Percentiles rank a stretch among this genome's conserved stretches.
These are phyloP conservation scores for Xyrichtys novacula DNA, from an alignment of 2,797 vertebrate species.

Conservation along the genomic window DNA sequence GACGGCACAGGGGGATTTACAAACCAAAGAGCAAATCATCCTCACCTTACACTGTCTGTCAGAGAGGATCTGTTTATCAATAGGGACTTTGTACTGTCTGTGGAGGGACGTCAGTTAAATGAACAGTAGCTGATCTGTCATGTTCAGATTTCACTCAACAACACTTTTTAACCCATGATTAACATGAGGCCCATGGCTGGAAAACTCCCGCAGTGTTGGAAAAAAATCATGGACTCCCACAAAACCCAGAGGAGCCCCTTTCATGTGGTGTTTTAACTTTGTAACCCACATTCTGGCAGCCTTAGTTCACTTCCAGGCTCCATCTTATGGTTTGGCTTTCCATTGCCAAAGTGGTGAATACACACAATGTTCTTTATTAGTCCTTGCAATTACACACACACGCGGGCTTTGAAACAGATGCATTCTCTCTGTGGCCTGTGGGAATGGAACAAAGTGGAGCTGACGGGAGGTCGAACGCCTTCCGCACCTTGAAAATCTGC, in stretches of 20 bases:
- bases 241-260: constrained; percentile 68
- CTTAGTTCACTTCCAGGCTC: constrained; percentile 78
- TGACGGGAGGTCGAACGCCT: constrained; percentile 37
- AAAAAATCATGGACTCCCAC: constrained; percentile 56
- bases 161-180: constrained; percentile 63
- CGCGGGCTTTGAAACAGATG: constrained; percentile 52
- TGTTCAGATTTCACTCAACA: constrained; percentile 59
- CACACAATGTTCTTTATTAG: constrained; percentile 64
- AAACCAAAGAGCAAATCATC: background rate
- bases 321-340: constrained; percentile 48
- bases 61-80: background rate
- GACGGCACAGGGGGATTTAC: background rate
- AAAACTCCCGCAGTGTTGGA: constrained; percentile 50
- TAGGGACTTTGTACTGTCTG: constrained; percentile 16
- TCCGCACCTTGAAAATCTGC: constrained; percentile 52
- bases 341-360: constrained; percentile 55
- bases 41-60: constrained; percentile 18
- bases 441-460: constrained; percentile 61
- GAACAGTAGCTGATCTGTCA: constrained; percentile 42
- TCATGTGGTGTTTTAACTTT: constrained; percentile 77
- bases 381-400: constrained; percentile 35
- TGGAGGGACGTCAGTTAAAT: constrained; percentile 16
- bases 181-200: constrained; percentile 53
- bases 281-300: constrained; percentile 69
- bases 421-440: constrained; percentile 28